Evolutionary conservation across 53 echinoderm and acorn worm genomes (phyloP).

Genomic region (Pentamera pediparva): DNA sequence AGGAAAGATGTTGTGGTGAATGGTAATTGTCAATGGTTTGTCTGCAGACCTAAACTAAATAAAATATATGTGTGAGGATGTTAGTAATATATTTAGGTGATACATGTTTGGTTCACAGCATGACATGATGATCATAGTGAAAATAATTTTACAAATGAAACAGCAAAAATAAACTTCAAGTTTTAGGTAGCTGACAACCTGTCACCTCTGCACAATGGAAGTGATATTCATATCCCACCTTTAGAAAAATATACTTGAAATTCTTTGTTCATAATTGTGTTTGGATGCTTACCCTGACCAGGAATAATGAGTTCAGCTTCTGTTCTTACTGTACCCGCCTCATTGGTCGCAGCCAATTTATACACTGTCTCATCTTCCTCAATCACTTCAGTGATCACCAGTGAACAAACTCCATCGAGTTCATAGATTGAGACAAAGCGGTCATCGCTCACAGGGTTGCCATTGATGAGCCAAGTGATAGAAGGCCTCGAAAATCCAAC

Average conservation of each 20-base stretch:
- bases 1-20: too few species aligned
- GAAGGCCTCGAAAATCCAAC: slow-evolving; percentile 51
- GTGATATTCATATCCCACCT: too few species aligned
- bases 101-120: background rate
- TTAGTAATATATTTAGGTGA: background rate
- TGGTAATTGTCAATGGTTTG: too few species aligned
- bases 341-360: slow-evolving; percentile 66
- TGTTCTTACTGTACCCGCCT: slow-evolving; percentile 65
- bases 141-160: background rate
- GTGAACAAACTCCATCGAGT: slow-evolving; percentile 49
- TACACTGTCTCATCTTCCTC: slow-evolving; percentile 76
- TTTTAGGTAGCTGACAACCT: background rate
- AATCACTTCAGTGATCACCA: slow-evolving; percentile 56
- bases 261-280: background rate
- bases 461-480: slow-evolving; percentile 47
- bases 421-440: slow-evolving; percentile 53
- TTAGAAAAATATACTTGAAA: background rate
- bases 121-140: background rate
- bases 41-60: background rate
- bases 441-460: slow-evolving; percentile 36
- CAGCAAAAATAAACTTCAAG: background rate
- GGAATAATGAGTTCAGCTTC: slow-evolving; percentile 69
- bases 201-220: too few species aligned
- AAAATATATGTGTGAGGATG: background rate
- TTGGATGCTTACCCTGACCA: slow-evolving; percentile 23